A percentile compares a stretch with the other conserved stretches of the same genome.
These are phyloP conservation scores for Watsonalla binaria DNA, from an alignment of 2,888 invertebrate species.

Conservation along the genomic window DNA sequence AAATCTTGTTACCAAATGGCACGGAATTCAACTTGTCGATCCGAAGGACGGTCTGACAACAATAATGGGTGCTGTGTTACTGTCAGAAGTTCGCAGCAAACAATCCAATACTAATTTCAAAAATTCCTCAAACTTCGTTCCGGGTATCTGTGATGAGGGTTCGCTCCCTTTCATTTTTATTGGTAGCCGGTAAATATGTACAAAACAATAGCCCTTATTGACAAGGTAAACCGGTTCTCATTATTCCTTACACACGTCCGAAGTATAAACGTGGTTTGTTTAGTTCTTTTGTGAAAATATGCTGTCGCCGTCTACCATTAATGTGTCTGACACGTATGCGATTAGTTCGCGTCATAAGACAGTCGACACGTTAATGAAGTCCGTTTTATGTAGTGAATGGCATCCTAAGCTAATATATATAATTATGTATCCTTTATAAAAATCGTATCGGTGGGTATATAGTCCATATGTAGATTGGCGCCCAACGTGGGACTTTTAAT, in stretches of 20 bases:
- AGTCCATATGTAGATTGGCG: too few relatives aligned
- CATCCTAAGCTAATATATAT: background rate
- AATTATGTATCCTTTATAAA: too few relatives aligned
- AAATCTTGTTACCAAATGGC: too few relatives aligned
- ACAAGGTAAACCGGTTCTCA: background rate
- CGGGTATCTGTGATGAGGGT: background rate
- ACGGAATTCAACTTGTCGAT: too few relatives aligned
- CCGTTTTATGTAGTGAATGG: background rate
- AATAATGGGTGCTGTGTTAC: background rate
- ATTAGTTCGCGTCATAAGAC: slow-evolving; percentile 5
- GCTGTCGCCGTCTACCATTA: slow-evolving; percentile 12
- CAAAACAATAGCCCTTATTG: background rate
- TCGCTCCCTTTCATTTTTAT: slow-evolving; percentile 23
- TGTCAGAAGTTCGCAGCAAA: background rate
- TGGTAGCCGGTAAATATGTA: slow-evolving; percentile 29
- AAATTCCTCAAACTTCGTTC: background rate
- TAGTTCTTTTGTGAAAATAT: slow-evolving; percentile 17
- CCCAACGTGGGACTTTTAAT: too few relatives aligned
- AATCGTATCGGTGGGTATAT: too few relatives aligned
- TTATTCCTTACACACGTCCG: slow-evolving; percentile 6
- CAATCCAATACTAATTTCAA: background rate
- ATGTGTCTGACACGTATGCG: slow-evolving; percentile 10
- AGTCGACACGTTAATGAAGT: slow-evolving; percentile 8
- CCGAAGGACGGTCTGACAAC: too few relatives aligned
- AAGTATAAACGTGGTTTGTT: slow-evolving; percentile 10